Evolutionary conservation across 2,797 vertebrate species (phyloP).

Genomic region (Lutjanus campechanus): DNA sequence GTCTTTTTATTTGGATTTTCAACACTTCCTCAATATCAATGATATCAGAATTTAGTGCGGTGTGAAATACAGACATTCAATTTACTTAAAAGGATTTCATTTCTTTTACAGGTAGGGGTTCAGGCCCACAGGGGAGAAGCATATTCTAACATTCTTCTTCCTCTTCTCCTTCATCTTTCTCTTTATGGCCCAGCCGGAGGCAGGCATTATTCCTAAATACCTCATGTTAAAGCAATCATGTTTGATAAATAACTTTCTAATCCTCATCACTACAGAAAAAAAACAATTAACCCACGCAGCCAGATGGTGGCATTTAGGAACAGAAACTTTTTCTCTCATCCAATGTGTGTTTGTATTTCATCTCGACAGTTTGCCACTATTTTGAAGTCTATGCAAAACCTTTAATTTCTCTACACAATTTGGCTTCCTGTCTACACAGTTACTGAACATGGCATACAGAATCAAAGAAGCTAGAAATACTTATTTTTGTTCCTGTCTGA

Average conservation of each 20-base stretch:
- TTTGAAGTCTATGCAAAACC: too few relatives aligned
- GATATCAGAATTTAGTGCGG: not conserved
- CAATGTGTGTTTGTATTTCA: not conserved
- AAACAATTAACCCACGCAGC: slow-evolving; percentile 17
- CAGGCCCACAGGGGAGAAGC: not conserved
- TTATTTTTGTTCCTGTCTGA: too few relatives aligned
- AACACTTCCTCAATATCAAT: not conserved
- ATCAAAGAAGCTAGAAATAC: too few relatives aligned
- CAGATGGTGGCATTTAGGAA: slow-evolving; percentile 22
- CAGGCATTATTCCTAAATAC: slow-evolving; percentile 6
- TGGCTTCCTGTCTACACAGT: too few relatives aligned
- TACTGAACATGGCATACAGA: too few relatives aligned
- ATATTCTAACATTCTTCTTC: not conserved
- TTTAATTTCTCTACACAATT: too few relatives aligned
- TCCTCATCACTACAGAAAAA: slow-evolving; percentile 17
- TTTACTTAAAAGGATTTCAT: slow-evolving; percentile 10
- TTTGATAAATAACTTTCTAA: slow-evolving; percentile 22
- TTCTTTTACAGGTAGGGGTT: slow-evolving; percentile 3
- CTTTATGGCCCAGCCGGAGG: not conserved
- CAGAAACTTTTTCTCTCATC: not conserved
- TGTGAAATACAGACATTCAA: slow-evolving; percentile 1
- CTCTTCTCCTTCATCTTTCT: not conserved
- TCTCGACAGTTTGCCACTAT: too few relatives aligned
- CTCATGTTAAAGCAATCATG: not conserved
- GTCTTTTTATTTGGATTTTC: not conserved